phyloP scores from a whole-genome alignment of 92 coral and sea anemone species.

The Porites rus region DNA sequence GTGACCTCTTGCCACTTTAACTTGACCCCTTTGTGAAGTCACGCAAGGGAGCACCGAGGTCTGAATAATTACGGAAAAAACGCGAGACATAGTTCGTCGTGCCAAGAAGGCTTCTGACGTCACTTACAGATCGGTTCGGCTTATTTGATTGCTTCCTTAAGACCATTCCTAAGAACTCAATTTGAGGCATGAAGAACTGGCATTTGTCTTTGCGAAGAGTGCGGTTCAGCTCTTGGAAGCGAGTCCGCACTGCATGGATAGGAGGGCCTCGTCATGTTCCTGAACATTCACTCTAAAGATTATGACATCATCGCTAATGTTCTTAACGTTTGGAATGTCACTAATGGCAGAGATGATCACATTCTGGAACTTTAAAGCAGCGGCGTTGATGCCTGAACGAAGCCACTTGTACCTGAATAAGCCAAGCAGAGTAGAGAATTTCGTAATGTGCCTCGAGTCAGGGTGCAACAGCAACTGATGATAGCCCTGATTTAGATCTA shows the following conservation, averaged over 20 bases:
- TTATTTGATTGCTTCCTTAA: not conserved
- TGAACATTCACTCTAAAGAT: constrained; percentile 42
- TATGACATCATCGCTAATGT: constrained; percentile 47
- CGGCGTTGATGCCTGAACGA: constrained; percentile 44
- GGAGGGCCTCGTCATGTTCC: constrained; percentile 60
- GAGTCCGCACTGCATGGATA: constrained; percentile 29
- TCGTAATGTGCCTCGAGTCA: constrained; percentile 7
- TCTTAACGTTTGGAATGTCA: constrained; percentile 42
- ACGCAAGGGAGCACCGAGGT: constrained; percentile 53
- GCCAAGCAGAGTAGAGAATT: constrained; percentile 50
- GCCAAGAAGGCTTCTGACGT: constrained; percentile 65
- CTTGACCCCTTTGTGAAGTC: constrained; percentile 41
- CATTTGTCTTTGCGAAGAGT: constrained; percentile 52
- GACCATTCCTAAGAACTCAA: constrained; percentile 53
- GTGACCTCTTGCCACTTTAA: constrained; percentile 39
- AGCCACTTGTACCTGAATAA: constrained; percentile 34
- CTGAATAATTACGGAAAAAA: constrained; percentile 39
- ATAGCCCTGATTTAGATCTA: not conserved
- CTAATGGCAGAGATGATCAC: constrained; percentile 31
- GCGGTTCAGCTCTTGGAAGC: constrained; percentile 40
- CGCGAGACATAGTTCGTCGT: constrained; percentile 58
- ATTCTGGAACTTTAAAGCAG: constrained; percentile 35
- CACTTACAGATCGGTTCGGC: constrained; percentile 10
- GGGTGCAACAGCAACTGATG: no score
- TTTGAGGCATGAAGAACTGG: constrained; percentile 41